Percentiles rank a stretch among this genome's conserved stretches.
Evolutionary conservation across 2,113 vertebrate genomes (phyloP).

Genomic region (Sitta europaea): DNA sequence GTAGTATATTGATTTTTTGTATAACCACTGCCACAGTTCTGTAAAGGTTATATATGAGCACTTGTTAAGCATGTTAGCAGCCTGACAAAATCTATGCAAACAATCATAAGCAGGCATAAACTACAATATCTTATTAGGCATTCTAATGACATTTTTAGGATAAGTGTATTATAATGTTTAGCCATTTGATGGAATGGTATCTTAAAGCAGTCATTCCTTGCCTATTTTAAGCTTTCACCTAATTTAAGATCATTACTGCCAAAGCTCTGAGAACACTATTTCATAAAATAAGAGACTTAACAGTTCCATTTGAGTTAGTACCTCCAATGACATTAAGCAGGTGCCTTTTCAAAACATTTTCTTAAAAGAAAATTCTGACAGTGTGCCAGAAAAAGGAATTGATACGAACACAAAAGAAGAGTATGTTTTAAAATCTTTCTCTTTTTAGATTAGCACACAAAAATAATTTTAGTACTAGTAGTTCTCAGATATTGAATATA

Average conservation of each 20-base stretch:
- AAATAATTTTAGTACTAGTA: not conserved
- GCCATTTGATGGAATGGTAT: not conserved
- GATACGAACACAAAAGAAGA: not conserved
- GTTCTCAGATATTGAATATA: not conserved
- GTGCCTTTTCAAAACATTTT: not conserved
- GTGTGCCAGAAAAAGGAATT: not conserved
- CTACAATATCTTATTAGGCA: not conserved
- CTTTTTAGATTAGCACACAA: not conserved
- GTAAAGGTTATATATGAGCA: not conserved
- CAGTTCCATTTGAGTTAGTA: not conserved
- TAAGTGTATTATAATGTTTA: not conserved
- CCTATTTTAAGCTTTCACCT: not conserved
- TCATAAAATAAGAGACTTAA: slow-evolving; percentile 9
- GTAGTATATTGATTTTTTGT: not conserved
- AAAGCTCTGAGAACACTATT: not conserved
- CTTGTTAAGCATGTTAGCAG: not conserved
- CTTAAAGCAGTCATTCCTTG: not conserved
- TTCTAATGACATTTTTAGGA: not conserved
- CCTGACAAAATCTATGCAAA: slow-evolving; percentile 15
- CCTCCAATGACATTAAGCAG: not conserved
- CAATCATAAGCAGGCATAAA: not conserved
- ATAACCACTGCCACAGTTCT: not conserved
- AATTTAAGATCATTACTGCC: not conserved
- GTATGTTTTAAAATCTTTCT: not conserved
- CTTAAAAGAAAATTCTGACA: not conserved